Base-by-base conservation (phyloP, 2,888 invertebrate species). In the Hanleya hanleyi region DNA sequence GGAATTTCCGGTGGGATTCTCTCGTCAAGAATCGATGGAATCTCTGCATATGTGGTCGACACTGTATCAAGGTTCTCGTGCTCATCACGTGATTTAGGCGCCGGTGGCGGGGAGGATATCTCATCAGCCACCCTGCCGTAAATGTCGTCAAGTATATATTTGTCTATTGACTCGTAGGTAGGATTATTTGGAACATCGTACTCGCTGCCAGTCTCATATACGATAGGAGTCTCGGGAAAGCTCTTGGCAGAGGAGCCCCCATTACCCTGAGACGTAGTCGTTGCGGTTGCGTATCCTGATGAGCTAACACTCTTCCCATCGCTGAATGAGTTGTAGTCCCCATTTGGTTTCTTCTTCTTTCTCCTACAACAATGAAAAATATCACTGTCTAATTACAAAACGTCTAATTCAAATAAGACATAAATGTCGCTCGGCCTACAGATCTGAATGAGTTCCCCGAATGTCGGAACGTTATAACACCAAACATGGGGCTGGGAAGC, bases 11-110 rank as follows among this genome's bases (percentile, higher is more conserved):
- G 57, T 4, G 57, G 57, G 29, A 57, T 57, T 57, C 57, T 57
- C 29, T 57, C 57, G 32, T 57, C 57, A 15, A 57, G 29, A 26
- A 57, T 1, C 4, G 57, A 57, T 32, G 22, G 57, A 4, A 57
- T 29, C 57, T 57, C 57, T 12, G 57, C 57, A 32, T 57, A 57
- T 15, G 57, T 57, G 26, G 57, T 26, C 57, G 57, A 57, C 57
- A 57, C 57, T 15, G 22, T 15, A 32, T 57, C 57, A 22, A 29
- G 26, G 29, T 57, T 57, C 4, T 57, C 57, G 22, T 32, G 29
- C 29, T 29, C 32, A 22, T 47, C 47, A 47, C 47, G 47, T 57
- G 57, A 32, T 57, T 57, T 57, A 1, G 57, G 57, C 2, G 57
- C 57, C 15, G 57, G 57, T 4, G 57, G 57, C 5, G 57, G 57